A percentile compares a stretch with the other conserved stretches of the same genome.
These are phyloP conservation scores for Mnemiopsis leidyi DNA, from an alignment of 37 sponge, comb jelly and placozoan genomes.

Conservation along the genomic window DNA sequence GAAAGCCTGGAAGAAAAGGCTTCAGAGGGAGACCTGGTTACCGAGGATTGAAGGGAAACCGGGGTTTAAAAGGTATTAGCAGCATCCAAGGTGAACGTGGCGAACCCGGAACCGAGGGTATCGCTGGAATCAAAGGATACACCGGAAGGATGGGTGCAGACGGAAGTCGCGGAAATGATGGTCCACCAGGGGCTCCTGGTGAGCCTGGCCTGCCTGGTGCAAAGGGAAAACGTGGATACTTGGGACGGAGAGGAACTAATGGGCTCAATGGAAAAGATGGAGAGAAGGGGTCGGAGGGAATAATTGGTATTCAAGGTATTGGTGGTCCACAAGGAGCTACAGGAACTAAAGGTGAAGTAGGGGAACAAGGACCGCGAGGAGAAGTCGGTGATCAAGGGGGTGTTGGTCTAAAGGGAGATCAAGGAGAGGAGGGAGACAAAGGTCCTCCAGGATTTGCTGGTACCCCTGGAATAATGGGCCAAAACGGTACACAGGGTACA, in stretches of 20 bases:
- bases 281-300: background rate
- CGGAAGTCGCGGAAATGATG: background rate
- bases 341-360: slow-evolving; percentile 4
- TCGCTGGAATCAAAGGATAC: slow-evolving; percentile 18
- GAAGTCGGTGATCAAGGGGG: background rate
- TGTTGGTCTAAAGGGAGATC: slow-evolving; percentile 17
- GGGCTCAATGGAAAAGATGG: background rate
- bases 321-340: background rate
- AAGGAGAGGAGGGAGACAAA: background rate
- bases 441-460: background rate
- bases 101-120: background rate
- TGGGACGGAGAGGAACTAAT: background rate
- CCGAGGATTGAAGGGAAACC: background rate
- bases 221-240: background rate
- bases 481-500: background rate
- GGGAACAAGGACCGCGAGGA: background rate
- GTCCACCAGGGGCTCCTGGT: background rate
- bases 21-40: slow-evolving; percentile 31
- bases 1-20: slow-evolving; percentile 34
- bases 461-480: background rate
- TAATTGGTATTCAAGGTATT: background rate
- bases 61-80: background rate
- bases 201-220: background rate
- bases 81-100: background rate
- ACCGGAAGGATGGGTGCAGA: background rate